A percentile compares a stretch with the other conserved stretches of the same genome.
phyloP scores from a whole-genome alignment of 2,113 vertebrate species.

The Zapornia atra region DNA sequence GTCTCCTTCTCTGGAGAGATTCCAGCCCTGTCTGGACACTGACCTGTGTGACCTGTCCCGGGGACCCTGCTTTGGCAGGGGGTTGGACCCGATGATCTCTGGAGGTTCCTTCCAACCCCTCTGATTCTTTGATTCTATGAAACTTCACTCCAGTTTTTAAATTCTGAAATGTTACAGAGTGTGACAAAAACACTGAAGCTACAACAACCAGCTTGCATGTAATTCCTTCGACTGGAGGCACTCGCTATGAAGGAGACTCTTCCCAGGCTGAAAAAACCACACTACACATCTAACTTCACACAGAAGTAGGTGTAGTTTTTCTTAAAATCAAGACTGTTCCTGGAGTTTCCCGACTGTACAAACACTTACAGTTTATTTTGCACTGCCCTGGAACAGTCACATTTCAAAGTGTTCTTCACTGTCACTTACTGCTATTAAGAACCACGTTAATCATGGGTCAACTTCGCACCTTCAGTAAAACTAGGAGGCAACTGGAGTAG shows the following conservation, averaged over 20 bases:
- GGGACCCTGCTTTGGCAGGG: no score
- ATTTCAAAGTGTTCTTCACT: background rate
- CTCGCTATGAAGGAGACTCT: background rate
- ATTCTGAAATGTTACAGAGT: background rate
- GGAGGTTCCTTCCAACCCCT: no score
- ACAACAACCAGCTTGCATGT: background rate
- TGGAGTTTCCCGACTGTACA: background rate
- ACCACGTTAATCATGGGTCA: accelerated
- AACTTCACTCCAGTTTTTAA: background rate
- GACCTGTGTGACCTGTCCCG: no score
- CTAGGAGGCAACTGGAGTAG: background rate
- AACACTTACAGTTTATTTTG: background rate
- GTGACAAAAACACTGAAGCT: background rate
- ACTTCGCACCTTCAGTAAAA: background rate
- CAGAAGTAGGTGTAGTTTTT: background rate
- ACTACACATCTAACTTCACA: background rate
- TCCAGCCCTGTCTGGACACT: no score
- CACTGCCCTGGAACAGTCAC: background rate
- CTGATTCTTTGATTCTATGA: background rate
- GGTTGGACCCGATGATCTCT: no score
- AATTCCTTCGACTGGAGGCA: background rate
- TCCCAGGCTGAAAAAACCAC: background rate
- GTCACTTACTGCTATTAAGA: background rate
- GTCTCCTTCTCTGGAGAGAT: no score
- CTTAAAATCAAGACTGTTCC: background rate